Evolutionary conservation across 2,113 vertebrate genomes (phyloP).

Genomic region (Ictidomys tridecemlineatus): DNA sequence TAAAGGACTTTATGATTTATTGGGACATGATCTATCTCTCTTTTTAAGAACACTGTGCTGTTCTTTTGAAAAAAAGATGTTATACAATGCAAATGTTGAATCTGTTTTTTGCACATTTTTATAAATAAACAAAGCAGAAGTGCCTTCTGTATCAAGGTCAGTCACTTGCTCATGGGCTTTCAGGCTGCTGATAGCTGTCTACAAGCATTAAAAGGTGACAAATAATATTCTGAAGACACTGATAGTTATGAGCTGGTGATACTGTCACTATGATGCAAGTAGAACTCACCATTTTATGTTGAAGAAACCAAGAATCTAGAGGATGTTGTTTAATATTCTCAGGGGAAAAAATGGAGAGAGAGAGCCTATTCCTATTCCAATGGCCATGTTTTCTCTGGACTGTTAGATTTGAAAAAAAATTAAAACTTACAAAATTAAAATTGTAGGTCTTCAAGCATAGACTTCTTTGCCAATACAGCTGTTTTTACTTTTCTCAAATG

Average conservation of each 20-base stretch:
- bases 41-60: neutral
- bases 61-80: conserved; percentile 57
- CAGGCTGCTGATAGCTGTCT: neutral
- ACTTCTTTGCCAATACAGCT: conserved; percentile 12
- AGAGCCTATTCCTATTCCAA: neutral
- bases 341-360: neutral
- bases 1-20: conserved; percentile 11
- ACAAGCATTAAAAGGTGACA: neutral
- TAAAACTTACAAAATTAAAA: conserved; percentile 11
- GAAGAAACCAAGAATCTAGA: conserved; percentile 14
- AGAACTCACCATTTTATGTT: neutral
- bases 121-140: conserved; percentile 32
- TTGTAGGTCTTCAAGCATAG: neutral
- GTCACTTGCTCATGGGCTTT: conserved; percentile 12
- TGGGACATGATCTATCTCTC: neutral
- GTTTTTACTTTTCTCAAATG: conserved; percentile 49
- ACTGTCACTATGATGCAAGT: neutral
- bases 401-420: conserved; percentile 1
- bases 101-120: conserved; percentile 54
- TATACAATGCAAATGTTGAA: neutral
- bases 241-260: neutral
- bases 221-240: neutral
- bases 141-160: conserved; percentile 14
- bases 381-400: neutral
- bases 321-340: neutral